Conservation (phyloP, 2,797 vertebrate genomes). For the Xenopus petersii region DNA sequence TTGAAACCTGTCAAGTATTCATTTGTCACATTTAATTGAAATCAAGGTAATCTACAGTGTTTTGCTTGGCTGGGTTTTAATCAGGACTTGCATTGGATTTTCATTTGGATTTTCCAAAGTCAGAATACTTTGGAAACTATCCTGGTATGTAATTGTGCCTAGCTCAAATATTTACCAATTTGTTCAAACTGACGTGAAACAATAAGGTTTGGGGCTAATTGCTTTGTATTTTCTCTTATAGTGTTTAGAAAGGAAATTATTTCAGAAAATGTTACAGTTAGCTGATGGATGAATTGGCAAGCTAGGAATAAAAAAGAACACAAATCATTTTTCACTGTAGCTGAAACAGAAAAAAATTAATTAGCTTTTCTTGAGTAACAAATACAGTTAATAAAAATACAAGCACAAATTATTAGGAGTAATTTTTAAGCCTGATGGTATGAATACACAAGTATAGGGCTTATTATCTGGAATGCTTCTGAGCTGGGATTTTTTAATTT, state of each 20-base stretch:
- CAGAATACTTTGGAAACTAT: slow-evolving; percentile 55
- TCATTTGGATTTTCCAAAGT: slow-evolving; percentile 56
- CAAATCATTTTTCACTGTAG: slow-evolving; percentile 31
- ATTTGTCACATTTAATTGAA: slow-evolving; percentile 66
- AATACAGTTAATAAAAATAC: background rate
- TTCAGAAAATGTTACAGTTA: slow-evolving; percentile 35
- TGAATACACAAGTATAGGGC: too few species aligned
- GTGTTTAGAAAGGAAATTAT: slow-evolving; percentile 52
- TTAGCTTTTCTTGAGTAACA: background rate
- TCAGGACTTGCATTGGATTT: slow-evolving; percentile 59
- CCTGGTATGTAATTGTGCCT: slow-evolving; percentile 53
- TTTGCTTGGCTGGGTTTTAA: slow-evolving; percentile 63
- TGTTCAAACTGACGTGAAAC: slow-evolving; percentile 52
- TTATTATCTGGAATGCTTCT: too few species aligned
- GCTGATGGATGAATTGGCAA: slow-evolving; percentile 10
- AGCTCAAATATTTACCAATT: slow-evolving; percentile 61
- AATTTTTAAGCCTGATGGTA: background rate
- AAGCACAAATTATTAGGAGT: background rate
- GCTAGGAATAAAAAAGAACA: slow-evolving; percentile 35
- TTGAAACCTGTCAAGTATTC: slow-evolving; percentile 61
- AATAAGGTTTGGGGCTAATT: slow-evolving; percentile 48
- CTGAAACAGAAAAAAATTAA: slow-evolving; percentile 25
- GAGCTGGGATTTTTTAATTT: too few species aligned
- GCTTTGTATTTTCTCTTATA: slow-evolving; percentile 51
- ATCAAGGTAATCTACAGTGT: slow-evolving; percentile 59